Base-by-base conservation (phyloP, 2,113 vertebrate genomes). In the Pseudolaguvia tuberculata region DNA sequence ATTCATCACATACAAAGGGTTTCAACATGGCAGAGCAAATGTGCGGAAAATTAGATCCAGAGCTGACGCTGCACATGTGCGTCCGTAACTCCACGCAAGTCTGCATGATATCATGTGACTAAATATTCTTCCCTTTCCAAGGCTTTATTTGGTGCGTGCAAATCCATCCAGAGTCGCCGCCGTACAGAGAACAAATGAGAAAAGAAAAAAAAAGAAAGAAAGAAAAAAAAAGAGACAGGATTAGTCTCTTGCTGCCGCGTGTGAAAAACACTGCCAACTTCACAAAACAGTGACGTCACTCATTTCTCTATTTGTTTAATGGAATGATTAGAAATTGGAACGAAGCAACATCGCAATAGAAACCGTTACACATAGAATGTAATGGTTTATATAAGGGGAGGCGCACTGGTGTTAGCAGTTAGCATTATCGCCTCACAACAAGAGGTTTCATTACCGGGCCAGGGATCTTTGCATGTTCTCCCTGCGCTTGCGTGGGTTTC, bases 21-120 rank as follows among this genome's bases (percentile, higher is more conserved):
- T 45, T 77, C 69, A 61, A 62, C 25, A 55, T 55, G 17, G 69
- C 58, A 47, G 58, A 63, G 23, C 35, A 42, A 45, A 77, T 3
- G 39, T 77, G 35, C 52, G 50, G 31, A 66, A 42, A 55, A 78
- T 59, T 52, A 12, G 45, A 68, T 78, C 63, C 65, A 50, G 61
- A 66, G 52, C 52, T 25, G 70, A 72, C 55, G 12, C 35, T 50
- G 68, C 68, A 69, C 57, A 57, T 45, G 52, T 78, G n/a, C 51
- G 58, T 57, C 70, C 50, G 76, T 65, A 45, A 71, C 62, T 27
- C 62, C 15, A 47, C 45, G 57, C 51, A 73, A 18, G 29, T 14
- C 17, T 0, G 12, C 3, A 23, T 59, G 55, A 53, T 73, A 72
- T 45, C 63, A 47, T 67, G 77, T 59, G 63, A 73, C 77, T 21